Evolutionary conservation across 2,797 vertebrate species (phyloP).

Genomic region (Diplodus puntazzo): DNA sequence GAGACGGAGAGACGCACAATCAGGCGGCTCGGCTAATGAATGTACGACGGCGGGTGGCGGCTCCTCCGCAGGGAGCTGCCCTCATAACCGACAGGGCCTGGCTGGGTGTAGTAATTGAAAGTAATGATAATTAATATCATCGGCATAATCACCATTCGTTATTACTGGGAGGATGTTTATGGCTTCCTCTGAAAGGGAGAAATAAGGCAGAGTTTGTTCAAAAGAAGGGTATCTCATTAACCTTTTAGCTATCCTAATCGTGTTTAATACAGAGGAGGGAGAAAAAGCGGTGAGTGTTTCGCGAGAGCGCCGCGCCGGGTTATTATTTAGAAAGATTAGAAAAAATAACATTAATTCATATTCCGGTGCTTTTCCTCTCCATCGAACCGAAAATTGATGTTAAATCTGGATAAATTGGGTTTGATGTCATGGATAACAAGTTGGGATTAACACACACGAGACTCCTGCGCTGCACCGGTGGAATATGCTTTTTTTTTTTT

Average conservation of each 20-base stretch:
- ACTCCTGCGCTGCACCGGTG: slow-evolving; percentile 39
- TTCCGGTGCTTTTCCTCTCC: slow-evolving; percentile 75
- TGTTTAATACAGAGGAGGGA: slow-evolving; percentile 65
- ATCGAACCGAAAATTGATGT: slow-evolving; percentile 73
- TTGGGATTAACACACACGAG: slow-evolving; percentile 72
- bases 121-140: slow-evolving; percentile 89
- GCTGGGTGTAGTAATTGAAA: slow-evolving; percentile 85
- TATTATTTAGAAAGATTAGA: slow-evolving; percentile 68
- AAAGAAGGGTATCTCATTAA: slow-evolving; percentile 79
- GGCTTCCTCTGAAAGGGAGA: slow-evolving; percentile 71
- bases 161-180: slow-evolving; percentile 80
- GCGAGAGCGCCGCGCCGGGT: slow-evolving; percentile 34
- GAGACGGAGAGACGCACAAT: slow-evolving; percentile 59
- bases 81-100: slow-evolving; percentile 80
- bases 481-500: slow-evolving; percentile 45
- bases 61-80: slow-evolving; percentile 82
- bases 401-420: slow-evolving; percentile 80
- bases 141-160: slow-evolving; percentile 83
- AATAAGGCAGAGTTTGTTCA: slow-evolving; percentile 73
- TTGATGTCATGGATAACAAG: slow-evolving; percentile 79
- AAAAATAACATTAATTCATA: slow-evolving; percentile 65
- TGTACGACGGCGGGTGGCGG: slow-evolving; percentile 70
- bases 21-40: slow-evolving; percentile 81
- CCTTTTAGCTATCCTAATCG: slow-evolving; percentile 79
- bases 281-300: slow-evolving; percentile 61